Conservation (phyloP, 2,888 invertebrate species). For the Hypena proboscidalis region DNA sequence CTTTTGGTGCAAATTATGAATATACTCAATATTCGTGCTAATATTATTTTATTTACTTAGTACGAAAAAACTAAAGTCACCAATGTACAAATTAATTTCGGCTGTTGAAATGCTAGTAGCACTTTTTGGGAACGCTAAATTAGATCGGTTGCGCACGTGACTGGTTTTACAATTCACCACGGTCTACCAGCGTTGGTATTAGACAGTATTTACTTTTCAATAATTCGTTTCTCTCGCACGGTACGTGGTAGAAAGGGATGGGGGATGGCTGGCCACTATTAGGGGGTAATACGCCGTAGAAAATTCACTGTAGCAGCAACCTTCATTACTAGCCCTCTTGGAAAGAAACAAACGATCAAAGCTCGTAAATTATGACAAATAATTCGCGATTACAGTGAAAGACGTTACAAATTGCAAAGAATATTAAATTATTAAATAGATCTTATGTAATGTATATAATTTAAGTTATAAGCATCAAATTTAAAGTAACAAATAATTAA, state of each 20-base stretch:
- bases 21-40: constrained; percentile 12
- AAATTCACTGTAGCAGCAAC: constrained; percentile 56
- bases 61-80: constrained; percentile 35
- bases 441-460: no score
- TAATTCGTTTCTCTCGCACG: constrained; percentile 32
- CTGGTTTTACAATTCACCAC: constrained; percentile 62
- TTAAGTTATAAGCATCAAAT: no score
- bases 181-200: constrained; percentile 50
- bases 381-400: constrained; percentile 54
- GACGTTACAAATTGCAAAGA: constrained; percentile 55
- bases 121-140: constrained; percentile 73
- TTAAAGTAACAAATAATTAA: no score
- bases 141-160: constrained; percentile 72
- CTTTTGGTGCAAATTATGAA: constrained; percentile 15
- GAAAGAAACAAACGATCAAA: constrained; percentile 54
- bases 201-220: constrained; percentile 58
- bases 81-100: constrained; percentile 62
- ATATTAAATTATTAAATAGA: no score
- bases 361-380: constrained; percentile 55
- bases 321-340: constrained; percentile 57
- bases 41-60: no score
- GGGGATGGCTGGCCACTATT: constrained; percentile 35
- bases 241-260: constrained; percentile 28
- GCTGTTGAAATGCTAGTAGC: constrained; percentile 64
- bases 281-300: constrained; percentile 44